Base-by-base conservation (phyloP, 2,888 invertebrate genomes). In the Quadriops clusia region DNA sequence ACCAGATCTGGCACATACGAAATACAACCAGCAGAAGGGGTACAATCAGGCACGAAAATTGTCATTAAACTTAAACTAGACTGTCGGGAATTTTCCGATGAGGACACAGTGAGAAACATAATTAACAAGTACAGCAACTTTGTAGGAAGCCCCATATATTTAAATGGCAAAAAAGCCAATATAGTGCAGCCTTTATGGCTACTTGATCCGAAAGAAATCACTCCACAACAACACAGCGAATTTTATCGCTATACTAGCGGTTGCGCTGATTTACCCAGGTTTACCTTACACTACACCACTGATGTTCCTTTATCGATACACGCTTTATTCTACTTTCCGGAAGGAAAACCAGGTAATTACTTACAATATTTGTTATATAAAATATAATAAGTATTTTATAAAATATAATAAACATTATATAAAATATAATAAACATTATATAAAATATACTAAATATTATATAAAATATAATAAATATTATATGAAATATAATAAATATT, bases 71-170 rank as follows among this genome's bases (percentile, higher is more conserved):
- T 97, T 28, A 91, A 90, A 61, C 68, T 77, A 1, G 93, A 94
- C 30, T 77, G 81, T 52, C 72, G 89, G 30, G 87, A 93, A 56
- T 97, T 80, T 63, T 71, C 90, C 24, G 89, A 93, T 58, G 90
- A 91, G 47, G 74, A 78, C 5, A 72, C 73, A 11, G 78, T 95
- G 17, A 77, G 78, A 63, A 83, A 68, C 41, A 78, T 95, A 23
- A 84, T 95, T 11, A 82, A 85, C 53, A 94, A 94, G 56, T 97
- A 97, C 65, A 95, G 94, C 58, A 95, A 94, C 60, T 97, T 97
- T 58, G 89, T 98, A 23, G 87, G 91, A 17, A 85, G 85, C 46
- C 87, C 94, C 1, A 90, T 98, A 49, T 80, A 73, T 46, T 65
- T 97, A 12, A 95, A 97, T 61, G 86, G 89, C 36, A 78, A 81